Base-by-base conservation (phyloP, 2,888 invertebrate species). In the Stenolophus ochropezus region DNA sequence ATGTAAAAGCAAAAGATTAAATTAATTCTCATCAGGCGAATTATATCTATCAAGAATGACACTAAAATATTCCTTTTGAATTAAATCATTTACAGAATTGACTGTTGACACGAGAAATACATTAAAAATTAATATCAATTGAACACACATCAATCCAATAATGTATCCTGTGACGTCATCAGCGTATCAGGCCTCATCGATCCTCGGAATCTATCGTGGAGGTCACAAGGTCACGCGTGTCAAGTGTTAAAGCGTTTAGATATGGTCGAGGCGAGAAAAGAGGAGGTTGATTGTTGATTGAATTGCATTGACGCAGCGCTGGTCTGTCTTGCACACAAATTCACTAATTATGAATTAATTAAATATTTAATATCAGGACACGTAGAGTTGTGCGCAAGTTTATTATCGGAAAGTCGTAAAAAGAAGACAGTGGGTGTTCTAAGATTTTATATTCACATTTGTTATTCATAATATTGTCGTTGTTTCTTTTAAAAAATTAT, bases 41-140 rank as follows among this genome's bases (percentile, higher is more conserved):
- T 61, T 61, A 33, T 69, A 51, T 2, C n/a, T 8, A 61, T 61
- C 25, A 33, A 33, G 14, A 8, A 33, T 16, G 11, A 69, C 4
- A 14, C n/a, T 27, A 69, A 73, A 73, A 73, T 49, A 73, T 73
- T 73, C 20, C 6, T 73, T 73, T 73, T 49, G 49, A 73, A 73
- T 73, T 73, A 73, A n/a, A 73, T 49, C 47, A 73, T 49, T 73
- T 1, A 20, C 20, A 21, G 21, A 14, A 73, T 73, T 71, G 27
- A 75, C 75, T 75, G 53, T 53, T 58, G 76, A 65, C 61, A 49
- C 16, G 27, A 51, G 8, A 16, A 69, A 47, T 65, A 49, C 65
- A 78, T 65, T 23, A 49, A 47, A 78, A 69, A 71, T 79, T 53
- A 51, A 71, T 71, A 71, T 79, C 71, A 79, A 71, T 79, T 69